Base-by-base conservation (phyloP, 1,140 invertebrate species). In the Acyrthosiphon pisum region DNA sequence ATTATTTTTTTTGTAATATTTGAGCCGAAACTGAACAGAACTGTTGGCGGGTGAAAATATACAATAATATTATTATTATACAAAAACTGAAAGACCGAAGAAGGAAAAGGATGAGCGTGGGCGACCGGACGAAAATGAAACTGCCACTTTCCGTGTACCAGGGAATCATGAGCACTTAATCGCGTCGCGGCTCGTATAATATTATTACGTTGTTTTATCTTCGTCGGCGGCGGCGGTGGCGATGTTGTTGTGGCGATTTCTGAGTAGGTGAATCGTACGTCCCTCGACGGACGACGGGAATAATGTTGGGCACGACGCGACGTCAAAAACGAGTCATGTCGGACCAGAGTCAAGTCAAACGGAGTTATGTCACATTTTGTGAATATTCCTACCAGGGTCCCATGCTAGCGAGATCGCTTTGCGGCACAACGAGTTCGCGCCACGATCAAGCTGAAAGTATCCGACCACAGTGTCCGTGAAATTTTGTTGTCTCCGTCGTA, bases 101-200 rank as follows among this genome's bases (percentile, higher is more conserved):
- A 84, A 11, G 37, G 4, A 84, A 84, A 84, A 84, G 83, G 37
- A 44, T 44, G 26, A n/a, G 41, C 87, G 90, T 91, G 90, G 56
- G 90, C 68, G 90, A 91, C 44, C 2, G 87, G 18, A 88, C 87
- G 30, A 88, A 88, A 88, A 88, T 88, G 46, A 53, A 88, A 88
- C 30, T 8, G n/a, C 18, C 46, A 48, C 87, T 88, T 88, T 88
- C 87, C 46, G 87, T 14, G 46, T 88, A 88, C 46, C 87, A 88
- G 87, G 87, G 2, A 2, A 88, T 22, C n/a, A 88, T 88, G 46
- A 9, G 46, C 20, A n/a, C 1, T 3, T 84, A 11, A 14, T 23
- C 83, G 30, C 87, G 11, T n/a, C 3, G 14, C 18, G 41, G 3
- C 26, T 11, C 14, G n/a, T 88, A 35, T n/a, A 6, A n/a, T 30